These are phyloP conservation scores for Rhinogobius similis DNA, from an alignment of 2,113 vertebrate species.

Conservation along the genomic window DNA sequence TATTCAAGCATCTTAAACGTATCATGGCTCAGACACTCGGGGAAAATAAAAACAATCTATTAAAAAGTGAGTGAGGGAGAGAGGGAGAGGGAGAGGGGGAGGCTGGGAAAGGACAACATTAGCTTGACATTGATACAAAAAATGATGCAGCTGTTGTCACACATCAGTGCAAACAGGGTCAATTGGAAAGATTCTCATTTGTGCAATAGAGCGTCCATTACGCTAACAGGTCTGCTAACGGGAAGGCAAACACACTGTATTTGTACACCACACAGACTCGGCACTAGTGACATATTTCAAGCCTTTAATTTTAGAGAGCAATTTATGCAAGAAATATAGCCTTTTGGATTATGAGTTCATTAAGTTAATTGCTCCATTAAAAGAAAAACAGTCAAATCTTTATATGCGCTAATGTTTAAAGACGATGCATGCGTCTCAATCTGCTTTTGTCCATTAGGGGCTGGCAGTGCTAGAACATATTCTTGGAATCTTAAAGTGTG, in stretches of 20 bases:
- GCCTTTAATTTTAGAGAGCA: background rate
- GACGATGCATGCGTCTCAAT: background rate
- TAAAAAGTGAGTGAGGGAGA: slow-evolving; percentile 26
- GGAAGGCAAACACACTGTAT: slow-evolving; percentile 32
- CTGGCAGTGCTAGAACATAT: too few relatives aligned
- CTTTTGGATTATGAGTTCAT: background rate
- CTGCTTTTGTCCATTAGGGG: background rate
- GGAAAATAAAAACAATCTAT: slow-evolving; percentile 36
- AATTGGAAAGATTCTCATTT: slow-evolving; percentile 54
- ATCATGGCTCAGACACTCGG: slow-evolving; percentile 22
- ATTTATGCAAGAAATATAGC: background rate
- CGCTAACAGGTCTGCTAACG: slow-evolving; percentile 52
- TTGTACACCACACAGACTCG: slow-evolving; percentile 33
- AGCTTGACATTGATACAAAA: slow-evolving; percentile 42
- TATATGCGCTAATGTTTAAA: background rate
- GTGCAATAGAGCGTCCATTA: slow-evolving; percentile 49
- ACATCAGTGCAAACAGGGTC: slow-evolving; percentile 36
- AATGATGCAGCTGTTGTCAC: slow-evolving; percentile 35
- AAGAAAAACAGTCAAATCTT: background rate
- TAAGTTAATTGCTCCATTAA: background rate
- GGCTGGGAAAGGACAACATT: slow-evolving; percentile 28
- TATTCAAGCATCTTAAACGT: slow-evolving; percentile 42
- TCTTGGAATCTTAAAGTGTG: too few relatives aligned
- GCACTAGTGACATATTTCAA: slow-evolving; percentile 37
- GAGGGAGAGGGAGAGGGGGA: slow-evolving; percentile 10